Percentiles rank a stretch among this genome's conserved stretches.
Evolutionary conservation across 1,140 invertebrate genomes (phyloP).

Genomic region (Drosophila yakuba): DNA sequence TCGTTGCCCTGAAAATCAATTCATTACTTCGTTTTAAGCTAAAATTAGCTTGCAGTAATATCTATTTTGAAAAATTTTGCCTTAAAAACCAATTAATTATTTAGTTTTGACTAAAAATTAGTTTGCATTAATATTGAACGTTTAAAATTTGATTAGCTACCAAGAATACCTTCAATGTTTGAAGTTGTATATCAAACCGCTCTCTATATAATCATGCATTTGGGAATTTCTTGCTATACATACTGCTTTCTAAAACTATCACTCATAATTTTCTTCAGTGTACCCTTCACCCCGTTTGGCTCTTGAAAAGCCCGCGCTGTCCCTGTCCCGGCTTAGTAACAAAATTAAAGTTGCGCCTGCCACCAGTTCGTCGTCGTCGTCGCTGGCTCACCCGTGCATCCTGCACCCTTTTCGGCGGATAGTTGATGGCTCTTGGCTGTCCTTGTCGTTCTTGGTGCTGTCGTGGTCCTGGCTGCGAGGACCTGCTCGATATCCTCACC

Average conservation of each 20-base stretch:
- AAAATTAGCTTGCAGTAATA: too few species aligned
- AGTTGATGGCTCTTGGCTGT: slow-evolving; percentile 20
- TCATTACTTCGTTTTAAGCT: too few species aligned
- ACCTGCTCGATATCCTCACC: slow-evolving; percentile 6
- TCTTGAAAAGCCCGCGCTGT: slow-evolving; percentile 2
- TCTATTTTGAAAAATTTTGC: too few species aligned
- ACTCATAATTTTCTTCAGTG: neutral
- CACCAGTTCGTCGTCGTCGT: slow-evolving; percentile 31
- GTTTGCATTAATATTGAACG: too few species aligned
- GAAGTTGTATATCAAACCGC: too few species aligned
- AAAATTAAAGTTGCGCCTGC: slow-evolving; percentile 77
- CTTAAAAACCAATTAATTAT: too few species aligned
- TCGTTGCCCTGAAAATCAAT: too few species aligned
- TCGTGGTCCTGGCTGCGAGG: neutral
- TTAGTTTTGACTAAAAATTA: too few species aligned
- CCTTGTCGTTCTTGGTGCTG: slow-evolving; percentile 5
- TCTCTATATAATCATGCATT: too few species aligned
- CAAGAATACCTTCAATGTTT: too few species aligned
- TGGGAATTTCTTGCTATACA: too few species aligned
- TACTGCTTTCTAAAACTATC: neutral
- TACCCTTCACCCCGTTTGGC: neutral
- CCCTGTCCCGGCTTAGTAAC: slow-evolving; percentile 64
- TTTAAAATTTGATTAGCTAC: too few species aligned
- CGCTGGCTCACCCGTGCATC: slow-evolving; percentile 28
- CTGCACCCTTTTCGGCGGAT: slow-evolving; percentile 42